A percentile compares a stretch with the other conserved stretches of the same genome.
Conservation (phyloP, 1,140 invertebrate genomes). For the Meloidogyne exigua region DNA sequence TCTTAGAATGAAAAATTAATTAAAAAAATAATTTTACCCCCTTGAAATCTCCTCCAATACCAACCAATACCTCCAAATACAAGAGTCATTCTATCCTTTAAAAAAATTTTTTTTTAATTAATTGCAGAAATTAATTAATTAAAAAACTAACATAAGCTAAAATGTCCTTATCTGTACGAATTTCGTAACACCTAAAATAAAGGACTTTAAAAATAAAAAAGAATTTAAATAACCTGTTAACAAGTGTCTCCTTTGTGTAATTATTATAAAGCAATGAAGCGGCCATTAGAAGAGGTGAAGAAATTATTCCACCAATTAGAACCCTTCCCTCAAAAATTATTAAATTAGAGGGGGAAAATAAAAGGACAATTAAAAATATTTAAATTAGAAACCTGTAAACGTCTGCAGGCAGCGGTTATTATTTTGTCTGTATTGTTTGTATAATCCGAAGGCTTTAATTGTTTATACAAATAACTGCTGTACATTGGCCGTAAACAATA, state of each 20-base stretch:
- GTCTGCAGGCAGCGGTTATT: slow-evolving; percentile 39
- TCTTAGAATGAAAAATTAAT: too few relatives aligned
- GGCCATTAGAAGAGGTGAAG: slow-evolving; percentile 8
- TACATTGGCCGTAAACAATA: not conserved
- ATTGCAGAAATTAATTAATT: not conserved
- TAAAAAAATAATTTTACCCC: slow-evolving; percentile 7
- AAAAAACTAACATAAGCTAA: slow-evolving; percentile 9
- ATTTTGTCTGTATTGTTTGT: slow-evolving; percentile 53
- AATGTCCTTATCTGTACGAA: slow-evolving; percentile 32
- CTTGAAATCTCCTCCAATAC: slow-evolving; percentile 54
- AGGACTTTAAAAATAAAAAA: slow-evolving; percentile 34
- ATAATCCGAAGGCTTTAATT: slow-evolving; percentile 38
- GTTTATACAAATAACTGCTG: slow-evolving; percentile 35
- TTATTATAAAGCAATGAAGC: not conserved
- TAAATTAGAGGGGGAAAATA: too few relatives aligned
- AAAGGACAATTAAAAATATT: not conserved
- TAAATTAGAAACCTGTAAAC: slow-evolving; percentile 14
- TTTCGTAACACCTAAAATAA: slow-evolving; percentile 36
- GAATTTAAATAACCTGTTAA: not conserved
- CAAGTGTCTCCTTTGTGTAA: slow-evolving; percentile 2
- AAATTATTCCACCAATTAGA: not conserved
- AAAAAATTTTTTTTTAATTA: too few relatives aligned
- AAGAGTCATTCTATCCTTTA: slow-evolving; percentile 39
- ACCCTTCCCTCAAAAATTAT: slow-evolving; percentile 13
- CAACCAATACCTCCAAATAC: slow-evolving; percentile 47